Percentiles rank a stretch among this genome's conserved stretches.
Evolutionary conservation across 2,797 vertebrate species (phyloP).

Genomic region (Linurgus olivaceus): DNA sequence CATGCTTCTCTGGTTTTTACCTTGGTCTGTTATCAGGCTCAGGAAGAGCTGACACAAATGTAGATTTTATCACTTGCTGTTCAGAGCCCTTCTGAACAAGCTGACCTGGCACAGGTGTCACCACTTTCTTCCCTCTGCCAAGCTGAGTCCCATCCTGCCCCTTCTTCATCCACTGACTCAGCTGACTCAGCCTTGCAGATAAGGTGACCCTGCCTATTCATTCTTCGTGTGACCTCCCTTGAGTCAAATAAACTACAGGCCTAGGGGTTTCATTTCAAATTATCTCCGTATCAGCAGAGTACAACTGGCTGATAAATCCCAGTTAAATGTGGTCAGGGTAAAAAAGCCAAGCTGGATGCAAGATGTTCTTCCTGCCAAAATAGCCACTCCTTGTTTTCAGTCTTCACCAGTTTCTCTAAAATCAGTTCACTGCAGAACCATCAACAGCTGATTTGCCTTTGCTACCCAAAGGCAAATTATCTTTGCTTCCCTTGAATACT

Average conservation of each 20-base stretch:
- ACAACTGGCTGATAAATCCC: neutral
- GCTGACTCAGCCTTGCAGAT: neutral
- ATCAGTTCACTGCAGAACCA: neutral
- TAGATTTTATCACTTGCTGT: neutral
- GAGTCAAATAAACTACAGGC: neutral
- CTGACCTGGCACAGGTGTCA: neutral
- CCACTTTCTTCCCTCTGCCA: neutral
- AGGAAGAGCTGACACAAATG: neutral
- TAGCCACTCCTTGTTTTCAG: neutral
- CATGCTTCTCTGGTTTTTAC: neutral
- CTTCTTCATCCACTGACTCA: neutral
- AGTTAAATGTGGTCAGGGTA: neutral
- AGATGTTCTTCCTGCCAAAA: neutral
- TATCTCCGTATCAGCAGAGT: neutral
- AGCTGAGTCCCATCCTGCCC: neutral
- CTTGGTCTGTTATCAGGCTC: neutral
- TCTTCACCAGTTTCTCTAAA: neutral
- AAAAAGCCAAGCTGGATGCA: neutral
- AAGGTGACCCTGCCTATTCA: constrained; percentile 5
- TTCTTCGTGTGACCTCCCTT: neutral
- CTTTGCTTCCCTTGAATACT: neutral
- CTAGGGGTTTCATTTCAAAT: neutral
- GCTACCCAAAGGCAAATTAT: neutral
- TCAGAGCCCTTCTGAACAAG: constrained; percentile 1
- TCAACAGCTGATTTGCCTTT: neutral